A percentile compares a stretch with the other conserved stretches of the same genome.
Conservation (phyloP, 1,140 invertebrate species). For the Cyrtorhinus lividipennis region DNA sequence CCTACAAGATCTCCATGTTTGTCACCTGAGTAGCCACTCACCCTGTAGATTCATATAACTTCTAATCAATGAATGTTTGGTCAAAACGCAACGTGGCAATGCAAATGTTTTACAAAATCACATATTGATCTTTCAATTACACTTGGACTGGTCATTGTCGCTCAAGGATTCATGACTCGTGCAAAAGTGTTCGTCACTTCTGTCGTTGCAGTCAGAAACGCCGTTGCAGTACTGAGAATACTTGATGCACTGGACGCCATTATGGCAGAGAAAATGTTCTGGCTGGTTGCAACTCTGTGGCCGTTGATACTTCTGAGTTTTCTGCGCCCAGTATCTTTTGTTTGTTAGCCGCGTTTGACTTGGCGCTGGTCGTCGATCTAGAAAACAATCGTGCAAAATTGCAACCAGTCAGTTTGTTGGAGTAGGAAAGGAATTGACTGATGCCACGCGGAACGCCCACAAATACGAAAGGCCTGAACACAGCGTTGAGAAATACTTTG, state of each 20-base stretch:
- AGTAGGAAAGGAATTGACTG: neutral
- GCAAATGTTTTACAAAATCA: no score
- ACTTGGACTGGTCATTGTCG: no score
- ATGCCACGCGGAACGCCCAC: neutral
- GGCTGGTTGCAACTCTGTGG: constrained; percentile 16
- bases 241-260: constrained; percentile 46
- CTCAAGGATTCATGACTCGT: no score
- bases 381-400: neutral
- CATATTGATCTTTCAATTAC: no score
- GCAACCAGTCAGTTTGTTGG: neutral
- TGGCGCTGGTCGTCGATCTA: neutral
- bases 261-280: constrained; percentile 36
- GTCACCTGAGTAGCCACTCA: no score
- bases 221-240: constrained; percentile 36
- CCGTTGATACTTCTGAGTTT: constrained; percentile 24
- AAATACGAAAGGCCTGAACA: no score
- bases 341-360: neutral
- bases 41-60: no score
- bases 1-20: no score
- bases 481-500: no score
- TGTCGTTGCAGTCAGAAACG: constrained; percentile 37
- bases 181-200: constrained; percentile 32
- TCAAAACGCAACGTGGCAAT: no score
- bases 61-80: no score
- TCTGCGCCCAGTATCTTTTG: neutral